Evolutionary conservation across 2,797 vertebrate genomes (phyloP), one percentile per base, ranked within the genome.

Genomic region (Benthosema pterotum): DNA sequence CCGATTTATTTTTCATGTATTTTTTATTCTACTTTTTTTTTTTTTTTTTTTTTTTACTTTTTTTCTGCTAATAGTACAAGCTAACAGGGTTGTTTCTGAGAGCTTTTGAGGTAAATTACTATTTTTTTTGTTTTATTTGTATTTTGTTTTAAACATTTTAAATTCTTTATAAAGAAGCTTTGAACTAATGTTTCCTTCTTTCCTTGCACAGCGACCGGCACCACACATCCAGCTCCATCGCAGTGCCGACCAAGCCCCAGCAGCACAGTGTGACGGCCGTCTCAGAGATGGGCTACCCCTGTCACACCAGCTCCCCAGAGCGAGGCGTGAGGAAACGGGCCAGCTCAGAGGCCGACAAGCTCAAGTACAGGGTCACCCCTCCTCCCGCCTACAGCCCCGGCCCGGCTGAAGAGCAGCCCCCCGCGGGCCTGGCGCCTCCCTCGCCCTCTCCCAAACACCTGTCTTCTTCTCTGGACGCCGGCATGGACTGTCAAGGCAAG

Each of bases 211-310:
- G 97, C 0, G 97, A 99, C 80, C 90, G 93, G 48, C 95, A 96
- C 19, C 65, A 91, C 0, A 90, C 93, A 57, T 98, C 97, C 55
- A 95, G 91, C 61, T 94, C 96, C 38, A 97, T 97, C 80, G 95
- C 95, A 0, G 96, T 98, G 70, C 96, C 97, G 51, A 81, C 91
- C 84, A 96, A 95, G 87, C 83, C 89, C 47, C 94, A 94, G 68
- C 94, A 94, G 68, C 91, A 93, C 56, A 86, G 92, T 0, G 83
- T 91, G n/a, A 93, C 93, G 1, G 80, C 86, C 13, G 83, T 87
- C 42, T 82, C 92, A 0, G 96, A 96, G 59, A 16, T 88, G 0
- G 87, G 88, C 57, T 92, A 88, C 67, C 91, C 94, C 1, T 63
- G 80, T 43, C 90, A 84, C 63, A 87, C 87, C 71, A 92, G 92